Evolutionary conservation across 2,797 vertebrate species (phyloP).

Genomic region (Argyrosomus regius): DNA sequence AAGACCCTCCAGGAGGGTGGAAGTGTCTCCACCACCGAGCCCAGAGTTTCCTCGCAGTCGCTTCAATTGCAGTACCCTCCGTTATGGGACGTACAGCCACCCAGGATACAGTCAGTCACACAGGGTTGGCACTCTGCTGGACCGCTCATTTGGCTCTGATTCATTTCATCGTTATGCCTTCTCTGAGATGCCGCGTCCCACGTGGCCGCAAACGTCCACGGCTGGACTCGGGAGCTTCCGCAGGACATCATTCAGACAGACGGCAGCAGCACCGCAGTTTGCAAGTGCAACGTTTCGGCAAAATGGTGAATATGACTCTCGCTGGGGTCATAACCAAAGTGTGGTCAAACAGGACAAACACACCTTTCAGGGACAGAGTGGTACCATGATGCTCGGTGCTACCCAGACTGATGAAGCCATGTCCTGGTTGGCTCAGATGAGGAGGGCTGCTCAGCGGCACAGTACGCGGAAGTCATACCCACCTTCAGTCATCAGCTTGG

Average conservation of each 20-base stretch:
- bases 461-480: constrained; percentile 55
- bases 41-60: constrained; percentile 15
- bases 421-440: constrained; percentile 41
- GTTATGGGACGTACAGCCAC: constrained; percentile 45
- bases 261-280: background rate
- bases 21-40: constrained; percentile 62
- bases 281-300: constrained; percentile 33
- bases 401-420: background rate
- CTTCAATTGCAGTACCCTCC: constrained; percentile 15
- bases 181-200: constrained; percentile 48
- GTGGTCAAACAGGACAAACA: constrained; percentile 5
- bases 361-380: background rate
- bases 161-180: constrained; percentile 35
- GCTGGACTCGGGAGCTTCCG: background rate
- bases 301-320: background rate
- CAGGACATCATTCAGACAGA: constrained; percentile 9
- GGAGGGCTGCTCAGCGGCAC: constrained; percentile 26
- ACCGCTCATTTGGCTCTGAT: background rate
- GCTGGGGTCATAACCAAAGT: constrained; percentile 14
- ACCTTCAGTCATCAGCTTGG: constrained; percentile 52
- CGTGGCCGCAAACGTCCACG: background rate
- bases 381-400: background rate
- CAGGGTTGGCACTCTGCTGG: background rate
- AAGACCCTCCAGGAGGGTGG: constrained; percentile 64
- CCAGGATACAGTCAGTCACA: constrained; percentile 33